A percentile compares a stretch with the other conserved stretches of the same genome.
Conservation (phyloP, 2,797 vertebrate genomes). For the Betta splendens region DNA sequence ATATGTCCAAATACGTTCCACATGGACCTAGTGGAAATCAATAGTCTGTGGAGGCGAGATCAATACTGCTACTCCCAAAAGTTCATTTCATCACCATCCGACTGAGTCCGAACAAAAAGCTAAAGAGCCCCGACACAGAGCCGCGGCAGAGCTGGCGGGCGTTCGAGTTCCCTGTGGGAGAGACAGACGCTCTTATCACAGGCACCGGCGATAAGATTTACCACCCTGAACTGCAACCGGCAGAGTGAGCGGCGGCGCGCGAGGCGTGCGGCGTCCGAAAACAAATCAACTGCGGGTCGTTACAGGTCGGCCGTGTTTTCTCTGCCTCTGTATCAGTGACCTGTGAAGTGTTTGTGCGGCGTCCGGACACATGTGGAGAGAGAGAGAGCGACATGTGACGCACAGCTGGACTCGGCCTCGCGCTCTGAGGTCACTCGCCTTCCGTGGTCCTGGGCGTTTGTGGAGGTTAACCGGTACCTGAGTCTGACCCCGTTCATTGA, state of each 20-base stretch:
- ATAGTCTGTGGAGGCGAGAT: constrained; percentile 43
- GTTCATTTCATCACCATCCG: constrained; percentile 54
- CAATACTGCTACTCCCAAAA: constrained; percentile 47
- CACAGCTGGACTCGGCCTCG: constrained; percentile 10
- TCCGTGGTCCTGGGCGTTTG: too few species aligned
- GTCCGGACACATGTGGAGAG: constrained; percentile 1
- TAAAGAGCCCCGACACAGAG: constrained; percentile 31
- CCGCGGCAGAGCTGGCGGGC: constrained; percentile 13
- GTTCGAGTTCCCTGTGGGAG: constrained; percentile 11
- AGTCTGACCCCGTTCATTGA: background rate
- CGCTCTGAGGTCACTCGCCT: background rate
- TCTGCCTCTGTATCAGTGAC: constrained; percentile 30
- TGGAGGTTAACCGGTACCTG: too few species aligned
- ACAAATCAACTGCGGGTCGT: constrained; percentile 2
- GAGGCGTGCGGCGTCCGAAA: background rate
- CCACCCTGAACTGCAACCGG: constrained; percentile 16
- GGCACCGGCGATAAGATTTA: constrained; percentile 19
- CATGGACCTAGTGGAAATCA: constrained; percentile 38
- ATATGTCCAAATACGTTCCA: constrained; percentile 30
- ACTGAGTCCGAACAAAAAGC: constrained; percentile 47
- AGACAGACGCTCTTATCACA: constrained; percentile 25
- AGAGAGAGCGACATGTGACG: too few species aligned
- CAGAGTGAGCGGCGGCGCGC: background rate
- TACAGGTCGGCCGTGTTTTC: constrained; percentile 13
- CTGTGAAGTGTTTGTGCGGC: background rate